A percentile compares a stretch with the other conserved stretches of the same genome.
These are phyloP conservation scores for Ditylenchus weischeri DNA, from an alignment of 2,888 invertebrate species.

Conservation along the genomic window DNA sequence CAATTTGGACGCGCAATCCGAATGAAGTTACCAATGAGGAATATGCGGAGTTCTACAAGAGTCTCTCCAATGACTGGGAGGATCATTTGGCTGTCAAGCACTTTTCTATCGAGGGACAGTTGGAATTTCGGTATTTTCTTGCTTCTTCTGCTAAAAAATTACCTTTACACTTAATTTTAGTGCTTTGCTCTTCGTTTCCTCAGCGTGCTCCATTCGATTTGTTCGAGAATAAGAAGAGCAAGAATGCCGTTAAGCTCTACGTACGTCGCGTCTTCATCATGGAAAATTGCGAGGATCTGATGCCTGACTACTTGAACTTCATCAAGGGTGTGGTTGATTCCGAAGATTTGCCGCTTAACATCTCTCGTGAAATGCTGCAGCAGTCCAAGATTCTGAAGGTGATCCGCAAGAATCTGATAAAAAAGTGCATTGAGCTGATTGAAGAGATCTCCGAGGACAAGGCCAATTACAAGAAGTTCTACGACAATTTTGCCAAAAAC, in stretches of 20 bases:
- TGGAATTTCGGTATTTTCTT: constrained; percentile 61
- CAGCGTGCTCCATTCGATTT: constrained; percentile 80
- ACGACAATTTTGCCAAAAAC: constrained; percentile 89
- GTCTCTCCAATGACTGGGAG: constrained; percentile 64
- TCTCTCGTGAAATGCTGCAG: constrained; percentile 97
- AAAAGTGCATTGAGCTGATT: constrained; percentile 93
- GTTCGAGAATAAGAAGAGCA: constrained; percentile 94
- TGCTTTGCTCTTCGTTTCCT: constrained; percentile 63
- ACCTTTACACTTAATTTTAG: no score
- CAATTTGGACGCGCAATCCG: constrained; percentile 64
- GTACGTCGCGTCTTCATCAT: constrained; percentile 97
- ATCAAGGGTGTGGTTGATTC: constrained; percentile 88
- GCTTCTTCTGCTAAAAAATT: no score
- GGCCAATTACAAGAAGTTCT: constrained; percentile 95
- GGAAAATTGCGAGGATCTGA: constrained; percentile 98
- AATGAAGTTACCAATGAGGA: constrained; percentile 64
- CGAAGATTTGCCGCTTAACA: constrained; percentile 95
- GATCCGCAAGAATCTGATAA: constrained; percentile 95
- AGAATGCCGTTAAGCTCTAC: constrained; percentile 89
- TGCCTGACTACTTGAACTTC: constrained; percentile 85
- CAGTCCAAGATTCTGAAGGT: constrained; percentile 98
- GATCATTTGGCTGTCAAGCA: constrained; percentile 64
- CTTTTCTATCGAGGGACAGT: constrained; percentile 58
- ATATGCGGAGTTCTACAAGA: constrained; percentile 61
- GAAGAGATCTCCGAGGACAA: constrained; percentile 93